Conservation (phyloP, 1,140 invertebrate species). For the Ditylenchus dipsaci region DNA sequence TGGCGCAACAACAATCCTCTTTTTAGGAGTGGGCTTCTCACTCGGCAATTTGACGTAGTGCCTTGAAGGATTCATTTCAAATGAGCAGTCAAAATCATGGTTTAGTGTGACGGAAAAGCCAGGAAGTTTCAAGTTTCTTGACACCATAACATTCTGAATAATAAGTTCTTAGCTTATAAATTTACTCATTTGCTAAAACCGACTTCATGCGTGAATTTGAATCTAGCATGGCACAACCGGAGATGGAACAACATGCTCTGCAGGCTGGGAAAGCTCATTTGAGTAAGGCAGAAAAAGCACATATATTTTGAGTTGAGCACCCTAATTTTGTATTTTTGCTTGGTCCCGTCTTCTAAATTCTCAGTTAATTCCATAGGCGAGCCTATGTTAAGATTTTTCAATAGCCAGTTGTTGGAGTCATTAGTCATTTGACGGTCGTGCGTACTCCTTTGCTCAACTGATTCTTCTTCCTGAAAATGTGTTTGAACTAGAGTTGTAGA, state of each 20-base stretch:
- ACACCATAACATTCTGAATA: not conserved
- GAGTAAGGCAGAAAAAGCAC: conserved; percentile 27
- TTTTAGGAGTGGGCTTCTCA: not conserved
- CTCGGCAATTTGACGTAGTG: conserved; percentile 7
- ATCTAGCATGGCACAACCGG: conserved; percentile 15
- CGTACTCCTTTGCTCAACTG: too few relatives aligned
- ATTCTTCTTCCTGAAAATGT: too few relatives aligned
- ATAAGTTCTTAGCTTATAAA: conserved; percentile 4
- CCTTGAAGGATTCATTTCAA: conserved; percentile 4
- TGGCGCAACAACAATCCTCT: not conserved
- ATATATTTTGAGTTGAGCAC: conserved; percentile 3
- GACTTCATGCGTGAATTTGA: conserved; percentile 24
- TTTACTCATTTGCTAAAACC: not conserved
- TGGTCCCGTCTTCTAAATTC: not conserved
- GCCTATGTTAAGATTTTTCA: not conserved
- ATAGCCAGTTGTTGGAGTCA: not conserved
- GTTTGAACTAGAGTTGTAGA: too few relatives aligned
- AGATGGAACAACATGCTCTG: conserved; percentile 16
- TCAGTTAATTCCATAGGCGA: not conserved
- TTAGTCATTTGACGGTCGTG: too few relatives aligned
- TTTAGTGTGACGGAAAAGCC: conserved; percentile 23
- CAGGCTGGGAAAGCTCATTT: conserved; percentile 13
- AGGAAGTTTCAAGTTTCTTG: not conserved
- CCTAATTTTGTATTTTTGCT: not conserved
- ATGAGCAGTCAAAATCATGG: conserved; percentile 13